Evolutionary conservation across 2,797 vertebrate genomes (phyloP).

Genomic region (Bryconaethiops microstoma): DNA sequence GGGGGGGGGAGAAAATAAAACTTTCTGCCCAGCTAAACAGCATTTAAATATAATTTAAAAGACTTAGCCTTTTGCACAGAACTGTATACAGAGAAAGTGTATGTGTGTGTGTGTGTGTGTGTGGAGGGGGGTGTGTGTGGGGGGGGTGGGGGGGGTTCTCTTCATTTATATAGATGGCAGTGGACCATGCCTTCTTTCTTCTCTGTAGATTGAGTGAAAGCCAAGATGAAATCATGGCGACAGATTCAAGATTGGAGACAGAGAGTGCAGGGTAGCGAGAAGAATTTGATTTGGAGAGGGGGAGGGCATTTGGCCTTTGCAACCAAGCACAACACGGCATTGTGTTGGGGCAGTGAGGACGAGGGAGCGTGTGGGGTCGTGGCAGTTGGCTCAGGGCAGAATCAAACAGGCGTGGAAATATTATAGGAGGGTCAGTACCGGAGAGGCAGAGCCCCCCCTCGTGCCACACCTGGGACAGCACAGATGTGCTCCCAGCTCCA

Average conservation of each 20-base stretch:
- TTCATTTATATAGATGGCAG: constrained; percentile 16
- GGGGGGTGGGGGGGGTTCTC: neutral
- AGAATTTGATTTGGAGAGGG: constrained; percentile 64
- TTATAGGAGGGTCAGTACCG: constrained; percentile 64
- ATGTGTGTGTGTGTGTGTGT: too few species aligned
- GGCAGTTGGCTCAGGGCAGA: constrained; percentile 51
- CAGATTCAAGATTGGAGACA: constrained; percentile 44
- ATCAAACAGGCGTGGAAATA: constrained; percentile 55
- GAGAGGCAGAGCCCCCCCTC: constrained; percentile 58
- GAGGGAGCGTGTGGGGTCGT: constrained; percentile 54
- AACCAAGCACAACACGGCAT: constrained; percentile 60
- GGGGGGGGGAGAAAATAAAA: too few species aligned
- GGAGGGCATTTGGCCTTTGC: constrained; percentile 59
- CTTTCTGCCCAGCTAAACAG: too few species aligned
- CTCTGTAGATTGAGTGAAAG: constrained; percentile 39
- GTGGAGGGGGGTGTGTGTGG: neutral
- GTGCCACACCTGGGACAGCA: constrained; percentile 66
- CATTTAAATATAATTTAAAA: too few species aligned
- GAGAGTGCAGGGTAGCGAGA: constrained; percentile 60
- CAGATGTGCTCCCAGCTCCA: constrained; percentile 74
- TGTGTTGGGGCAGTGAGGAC: constrained; percentile 53
- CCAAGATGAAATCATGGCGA: constrained; percentile 26
- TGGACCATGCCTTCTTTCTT: neutral
- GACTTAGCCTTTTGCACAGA: too few species aligned
- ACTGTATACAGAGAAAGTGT: neutral